Percentiles rank a stretch among this genome's conserved stretches.
These are phyloP conservation scores for Cheilosia vulpina DNA, from an alignment of 2,888 invertebrate genomes.

Conservation along the genomic window DNA sequence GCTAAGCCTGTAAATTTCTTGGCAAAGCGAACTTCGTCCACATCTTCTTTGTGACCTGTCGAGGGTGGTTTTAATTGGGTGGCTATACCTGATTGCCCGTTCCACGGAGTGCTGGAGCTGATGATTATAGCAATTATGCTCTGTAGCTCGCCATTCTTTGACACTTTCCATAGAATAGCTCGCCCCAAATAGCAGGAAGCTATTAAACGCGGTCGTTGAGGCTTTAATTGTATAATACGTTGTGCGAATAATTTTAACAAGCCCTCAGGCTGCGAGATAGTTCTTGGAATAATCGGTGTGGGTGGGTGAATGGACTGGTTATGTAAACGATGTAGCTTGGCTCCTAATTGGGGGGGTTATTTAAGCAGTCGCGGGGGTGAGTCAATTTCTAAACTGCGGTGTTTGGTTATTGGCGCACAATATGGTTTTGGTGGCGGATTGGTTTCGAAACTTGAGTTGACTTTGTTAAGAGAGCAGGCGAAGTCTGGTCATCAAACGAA, in stretches of 20 bases:
- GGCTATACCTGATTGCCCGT: background rate
- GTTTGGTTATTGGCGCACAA: no score
- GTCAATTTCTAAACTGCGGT: no score
- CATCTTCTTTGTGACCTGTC: constrained; percentile 26
- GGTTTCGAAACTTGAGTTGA: no score
- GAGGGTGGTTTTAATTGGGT: background rate
- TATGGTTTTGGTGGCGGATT: no score
- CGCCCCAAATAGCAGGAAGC: constrained; percentile 36
- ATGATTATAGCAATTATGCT: constrained; percentile 67
- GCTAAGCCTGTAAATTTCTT: constrained; percentile 48
- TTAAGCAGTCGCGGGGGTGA: no score
- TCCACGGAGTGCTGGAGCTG: constrained; percentile 60
- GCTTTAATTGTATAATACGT: constrained; percentile 28
- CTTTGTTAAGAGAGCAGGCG: no score
- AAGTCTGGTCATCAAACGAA: no score
- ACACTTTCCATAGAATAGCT: constrained; percentile 63
- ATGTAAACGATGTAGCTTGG: background rate
- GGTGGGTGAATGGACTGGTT: constrained; percentile 28
- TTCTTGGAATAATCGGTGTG: constrained; percentile 27
- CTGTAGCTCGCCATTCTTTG: constrained; percentile 41
- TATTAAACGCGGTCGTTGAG: constrained; percentile 39
- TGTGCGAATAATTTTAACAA: constrained; percentile 5
- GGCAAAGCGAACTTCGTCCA: background rate
- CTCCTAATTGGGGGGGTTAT: background rate
- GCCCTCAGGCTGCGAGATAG: constrained; percentile 1